Evolutionary conservation across 2,113 vertebrate species (phyloP).

Genomic region (Pseudolaguvia tuberculata): DNA sequence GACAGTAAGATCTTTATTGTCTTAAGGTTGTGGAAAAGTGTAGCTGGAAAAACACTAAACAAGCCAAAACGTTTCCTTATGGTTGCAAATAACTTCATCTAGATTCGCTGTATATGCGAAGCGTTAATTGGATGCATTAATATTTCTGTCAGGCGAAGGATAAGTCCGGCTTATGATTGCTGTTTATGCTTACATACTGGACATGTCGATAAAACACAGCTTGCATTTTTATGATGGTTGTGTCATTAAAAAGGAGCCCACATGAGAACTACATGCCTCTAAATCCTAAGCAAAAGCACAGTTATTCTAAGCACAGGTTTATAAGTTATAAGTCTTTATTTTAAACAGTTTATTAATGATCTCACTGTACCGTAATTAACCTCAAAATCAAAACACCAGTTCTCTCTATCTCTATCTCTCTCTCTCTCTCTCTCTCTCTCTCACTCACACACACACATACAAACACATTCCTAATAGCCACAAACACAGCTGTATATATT

Average conservation of each 20-base stretch:
- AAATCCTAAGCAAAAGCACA: constrained; percentile 5
- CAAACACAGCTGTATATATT: not conserved
- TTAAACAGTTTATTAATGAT: constrained; percentile 35
- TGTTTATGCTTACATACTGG: not conserved
- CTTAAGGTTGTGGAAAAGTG: not conserved
- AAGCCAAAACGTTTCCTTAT: not conserved
- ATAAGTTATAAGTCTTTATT: constrained; percentile 36
- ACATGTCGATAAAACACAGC: not conserved
- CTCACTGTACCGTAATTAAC: constrained; percentile 39
- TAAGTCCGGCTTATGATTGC: no score
- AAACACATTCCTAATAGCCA: not conserved
- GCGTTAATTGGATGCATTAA: not conserved
- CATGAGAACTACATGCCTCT: not conserved
- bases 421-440: no score
- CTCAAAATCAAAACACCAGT: not conserved
- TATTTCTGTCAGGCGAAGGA: constrained; percentile 31
- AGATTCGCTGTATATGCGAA: not conserved
- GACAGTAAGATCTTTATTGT: not conserved
- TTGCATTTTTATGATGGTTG: not conserved
- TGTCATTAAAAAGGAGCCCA: not conserved
- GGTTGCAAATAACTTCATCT: not conserved
- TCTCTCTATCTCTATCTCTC: no score
- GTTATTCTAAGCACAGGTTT: constrained; percentile 11
- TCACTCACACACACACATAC: no score
- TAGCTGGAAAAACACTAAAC: not conserved